Evolutionary conservation across 2,888 invertebrate species (phyloP).

Genomic region (Cancer borealis): DNA sequence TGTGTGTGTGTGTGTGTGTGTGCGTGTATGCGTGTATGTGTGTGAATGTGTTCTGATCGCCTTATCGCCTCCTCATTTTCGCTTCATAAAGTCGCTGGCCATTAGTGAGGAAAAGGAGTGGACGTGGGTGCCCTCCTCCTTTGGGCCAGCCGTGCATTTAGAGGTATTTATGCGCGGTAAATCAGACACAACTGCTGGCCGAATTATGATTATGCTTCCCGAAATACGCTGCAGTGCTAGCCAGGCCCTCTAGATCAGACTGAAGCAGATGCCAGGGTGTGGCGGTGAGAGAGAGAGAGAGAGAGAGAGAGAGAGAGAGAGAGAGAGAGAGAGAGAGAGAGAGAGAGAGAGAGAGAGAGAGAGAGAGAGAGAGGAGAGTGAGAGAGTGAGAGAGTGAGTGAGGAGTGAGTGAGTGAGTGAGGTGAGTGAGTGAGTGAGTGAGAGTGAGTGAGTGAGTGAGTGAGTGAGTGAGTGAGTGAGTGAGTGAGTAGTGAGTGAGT

Average conservation of each 20-base stretch:
- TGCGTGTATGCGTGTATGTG: background rate
- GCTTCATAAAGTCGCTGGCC: background rate
- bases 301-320: conserved; percentile 32
- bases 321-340: too few relatives aligned
- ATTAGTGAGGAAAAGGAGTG: background rate
- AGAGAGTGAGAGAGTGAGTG: too few relatives aligned
- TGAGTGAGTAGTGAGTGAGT: too few relatives aligned
- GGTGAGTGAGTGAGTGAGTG: too few relatives aligned
- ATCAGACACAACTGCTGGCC: background rate
- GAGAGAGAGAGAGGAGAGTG: too few relatives aligned
- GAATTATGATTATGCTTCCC: background rate
- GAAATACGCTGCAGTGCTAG: background rate
- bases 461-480: too few relatives aligned
- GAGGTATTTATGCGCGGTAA: background rate
- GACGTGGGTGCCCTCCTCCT: background rate
- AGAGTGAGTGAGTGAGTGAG: too few relatives aligned
- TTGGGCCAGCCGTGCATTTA: background rate
- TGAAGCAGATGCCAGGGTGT: too few relatives aligned
- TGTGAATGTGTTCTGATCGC: background rate
- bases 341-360: too few relatives aligned
- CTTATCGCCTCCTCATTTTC: background rate
- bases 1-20: background rate
- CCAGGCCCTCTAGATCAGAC: background rate
- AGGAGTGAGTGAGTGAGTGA: too few relatives aligned
- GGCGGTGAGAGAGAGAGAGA: conserved; percentile 1